Base-by-base conservation (phyloP, 2,113 vertebrate species). In the Seriola dumerili region DNA sequence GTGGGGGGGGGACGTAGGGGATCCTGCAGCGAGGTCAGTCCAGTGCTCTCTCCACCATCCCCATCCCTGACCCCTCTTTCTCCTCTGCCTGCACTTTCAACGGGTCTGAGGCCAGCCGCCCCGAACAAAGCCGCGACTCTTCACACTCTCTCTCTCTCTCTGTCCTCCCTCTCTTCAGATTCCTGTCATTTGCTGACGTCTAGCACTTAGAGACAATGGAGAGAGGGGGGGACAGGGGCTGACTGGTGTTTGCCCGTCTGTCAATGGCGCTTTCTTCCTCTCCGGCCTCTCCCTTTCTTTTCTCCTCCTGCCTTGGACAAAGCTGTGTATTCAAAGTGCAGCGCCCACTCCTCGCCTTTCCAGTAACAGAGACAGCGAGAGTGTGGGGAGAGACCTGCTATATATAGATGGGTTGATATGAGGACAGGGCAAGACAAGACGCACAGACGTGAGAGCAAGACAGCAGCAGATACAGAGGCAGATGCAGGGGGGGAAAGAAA, bases 111-210 rank as follows among this genome's bases (percentile, higher is more conserved):
- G 85, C 84, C 86, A 84, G 58, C 62, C 68, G 75, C 59, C 64
- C 64, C 48, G 57, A 88, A 95, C 94, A 96, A 94, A 93, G 93
- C 67, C 76, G 40, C 34, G 12, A 90, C 83, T 95, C 91, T 91
- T 91, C 52, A 5, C 77, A 4, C 17, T 57, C 77, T 62, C 67
- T 58, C 80, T 62, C 67, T 62, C 80, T 85, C 76, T 73, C 77
- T 54, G 71, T 89, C 87, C 88, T 91, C 93, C 85, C 85, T 92
- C 93, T 90, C 88, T 89, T 54, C 88, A 75, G 93, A 95, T 95
- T 95, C 92, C 89, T 93, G 88, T 84, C 88, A 76, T 90, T 89
- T 91, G 91, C 94, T 94, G 94, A 94, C 91, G 90, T 95, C 91
- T 88, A 78, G 88, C 86, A 61, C 81, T 78, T 25, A 3, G 79